phyloP scores from a whole-genome alignment of 1,140 invertebrate species.

The Pectinophora gossypiella region DNA sequence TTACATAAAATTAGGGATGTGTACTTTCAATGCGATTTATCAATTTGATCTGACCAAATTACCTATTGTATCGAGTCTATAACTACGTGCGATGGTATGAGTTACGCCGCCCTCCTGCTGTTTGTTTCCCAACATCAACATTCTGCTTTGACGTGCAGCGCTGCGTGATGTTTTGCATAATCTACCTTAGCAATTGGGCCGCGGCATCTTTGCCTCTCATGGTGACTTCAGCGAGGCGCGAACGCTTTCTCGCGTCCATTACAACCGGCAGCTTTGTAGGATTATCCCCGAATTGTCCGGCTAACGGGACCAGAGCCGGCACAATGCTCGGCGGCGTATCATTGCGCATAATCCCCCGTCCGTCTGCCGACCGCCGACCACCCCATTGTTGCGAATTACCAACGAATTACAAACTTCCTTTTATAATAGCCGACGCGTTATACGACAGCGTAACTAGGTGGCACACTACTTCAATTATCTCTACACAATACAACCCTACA shows the following conservation, averaged over 20 bases:
- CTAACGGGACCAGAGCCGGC: conserved; percentile 48
- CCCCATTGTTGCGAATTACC: conserved; percentile 60
- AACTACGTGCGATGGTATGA: too few species aligned
- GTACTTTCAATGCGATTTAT: not conserved
- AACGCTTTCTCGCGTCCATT: conserved; percentile 58
- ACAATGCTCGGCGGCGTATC: conserved; percentile 60
- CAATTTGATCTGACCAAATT: not conserved
- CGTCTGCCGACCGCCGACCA: conserved; percentile 28
- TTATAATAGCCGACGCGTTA: conserved; percentile 37
- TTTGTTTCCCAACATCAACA: conserved; percentile 49
- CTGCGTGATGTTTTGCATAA: conserved; percentile 51
- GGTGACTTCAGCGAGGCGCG: conserved; percentile 67
- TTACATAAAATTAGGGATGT: too few species aligned
- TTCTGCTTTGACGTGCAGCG: conserved; percentile 36
- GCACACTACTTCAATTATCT: conserved; percentile 34
- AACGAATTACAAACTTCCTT: conserved; percentile 64
- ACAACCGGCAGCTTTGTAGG: conserved; percentile 54
- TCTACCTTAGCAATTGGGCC: conserved; percentile 48
- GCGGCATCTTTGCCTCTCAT: conserved; percentile 51
- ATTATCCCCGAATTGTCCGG: conserved; percentile 61
- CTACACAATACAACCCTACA: conserved; percentile 8
- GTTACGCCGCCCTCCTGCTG: conserved; percentile 38
- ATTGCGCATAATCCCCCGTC: conserved; percentile 58
- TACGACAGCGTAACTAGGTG: conserved; percentile 67
- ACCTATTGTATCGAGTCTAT: not conserved